Percentiles rank a stretch among this genome's conserved stretches.
phyloP scores from a whole-genome alignment of 1,140 invertebrate species.

The Nasonia vitripennis region DNA sequence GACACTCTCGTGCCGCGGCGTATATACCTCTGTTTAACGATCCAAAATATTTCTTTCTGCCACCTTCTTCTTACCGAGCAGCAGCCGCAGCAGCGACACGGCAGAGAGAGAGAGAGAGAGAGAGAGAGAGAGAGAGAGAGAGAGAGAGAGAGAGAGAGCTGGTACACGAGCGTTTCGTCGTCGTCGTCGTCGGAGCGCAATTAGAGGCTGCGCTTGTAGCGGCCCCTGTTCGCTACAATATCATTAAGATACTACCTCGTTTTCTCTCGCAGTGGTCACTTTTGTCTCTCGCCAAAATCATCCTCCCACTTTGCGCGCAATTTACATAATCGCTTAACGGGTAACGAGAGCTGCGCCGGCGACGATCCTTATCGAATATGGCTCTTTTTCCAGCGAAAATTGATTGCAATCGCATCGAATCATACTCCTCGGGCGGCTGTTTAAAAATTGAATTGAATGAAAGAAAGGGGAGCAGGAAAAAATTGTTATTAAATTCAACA shows the following conservation, averaged over 20 bases:
- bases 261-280: slow-evolving; percentile 40
- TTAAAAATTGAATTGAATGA: background rate
- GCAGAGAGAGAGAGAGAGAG: no score
- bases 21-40: slow-evolving; percentile 31
- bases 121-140: no score
- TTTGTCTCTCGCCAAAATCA: slow-evolving; percentile 41
- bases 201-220: slow-evolving; percentile 71
- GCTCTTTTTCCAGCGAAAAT: background rate
- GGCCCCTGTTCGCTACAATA: slow-evolving; percentile 69
- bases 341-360: background rate
- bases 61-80: slow-evolving; percentile 55
- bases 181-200: slow-evolving; percentile 63
- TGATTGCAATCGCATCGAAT: slow-evolving; percentile 9
- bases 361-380: slow-evolving; percentile 6
- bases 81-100: background rate
- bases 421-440: background rate
- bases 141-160: no score
- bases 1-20: background rate
- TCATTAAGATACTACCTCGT: slow-evolving; percentile 67
- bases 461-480: no score
- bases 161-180: slow-evolving; percentile 66
- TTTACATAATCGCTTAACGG: slow-evolving; percentile 31
- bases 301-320: slow-evolving; percentile 33
- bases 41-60: slow-evolving; percentile 28
- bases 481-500: no score